Percentiles rank a stretch among this genome's conserved stretches.
Evolutionary conservation across 2,888 invertebrate species (phyloP).

Genomic region (Galerucella calmariensis): DNA sequence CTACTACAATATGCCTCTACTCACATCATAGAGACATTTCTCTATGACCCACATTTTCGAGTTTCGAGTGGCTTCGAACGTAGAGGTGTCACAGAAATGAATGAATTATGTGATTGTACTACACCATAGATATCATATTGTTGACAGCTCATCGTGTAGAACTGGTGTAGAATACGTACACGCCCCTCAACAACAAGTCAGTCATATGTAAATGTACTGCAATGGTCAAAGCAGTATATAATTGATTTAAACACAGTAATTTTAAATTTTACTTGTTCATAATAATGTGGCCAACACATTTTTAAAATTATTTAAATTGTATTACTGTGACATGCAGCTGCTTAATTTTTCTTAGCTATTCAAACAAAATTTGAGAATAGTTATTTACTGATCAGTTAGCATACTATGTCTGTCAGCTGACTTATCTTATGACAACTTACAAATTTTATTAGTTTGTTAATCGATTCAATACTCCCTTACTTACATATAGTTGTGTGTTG

Average conservation of each 20-base stretch:
- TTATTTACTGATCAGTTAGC: constrained; percentile 1
- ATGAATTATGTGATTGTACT: too few species aligned
- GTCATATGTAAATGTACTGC: constrained; percentile 1
- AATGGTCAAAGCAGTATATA: background rate
- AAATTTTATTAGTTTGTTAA: constrained; percentile 44
- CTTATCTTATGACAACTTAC: constrained; percentile 61
- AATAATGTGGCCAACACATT: background rate
- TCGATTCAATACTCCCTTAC: constrained; percentile 16
- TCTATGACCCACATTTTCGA: too few species aligned
- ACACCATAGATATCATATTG: background rate
- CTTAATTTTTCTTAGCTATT: background rate
- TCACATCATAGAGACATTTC: too few species aligned
- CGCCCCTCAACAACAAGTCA: background rate
- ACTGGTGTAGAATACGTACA: background rate
- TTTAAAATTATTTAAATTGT: background rate
- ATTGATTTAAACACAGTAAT: background rate
- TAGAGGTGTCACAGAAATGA: too few species aligned
- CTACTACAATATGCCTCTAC: too few species aligned
- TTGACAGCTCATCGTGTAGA: background rate
- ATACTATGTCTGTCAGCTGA: constrained; percentile 58
- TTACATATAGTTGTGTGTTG: constrained; percentile 48
- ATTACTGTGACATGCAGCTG: background rate
- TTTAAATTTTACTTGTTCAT: background rate
- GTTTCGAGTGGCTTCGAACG: too few species aligned
- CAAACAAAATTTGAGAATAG: background rate